Base-by-base conservation (phyloP, 2,113 vertebrate species). In the Callocephalon fimbriatum region DNA sequence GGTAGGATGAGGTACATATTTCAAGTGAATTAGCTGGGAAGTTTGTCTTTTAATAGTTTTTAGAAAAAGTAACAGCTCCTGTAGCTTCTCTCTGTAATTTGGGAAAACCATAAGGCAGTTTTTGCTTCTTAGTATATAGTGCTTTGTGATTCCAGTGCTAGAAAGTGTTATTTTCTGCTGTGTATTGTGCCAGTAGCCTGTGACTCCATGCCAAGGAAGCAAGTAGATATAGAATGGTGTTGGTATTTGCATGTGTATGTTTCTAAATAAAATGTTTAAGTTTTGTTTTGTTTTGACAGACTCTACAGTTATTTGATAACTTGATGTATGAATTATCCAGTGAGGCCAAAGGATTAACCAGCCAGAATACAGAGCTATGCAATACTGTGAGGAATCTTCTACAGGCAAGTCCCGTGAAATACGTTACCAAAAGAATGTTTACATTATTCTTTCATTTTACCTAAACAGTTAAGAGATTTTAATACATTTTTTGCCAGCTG, bases 311-410 rank as follows among this genome's bases (percentile, higher is more conserved):
- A 93, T 99, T 99, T 97, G 98, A 99, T 97, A 97, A 97, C 66
- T 98, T 99, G 98, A 97, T 99, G 91, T 97, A 93, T 95, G 99
- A 99, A 92, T 98, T 99, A 80, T 97, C 97, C 74, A 98, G 90
- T 12, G 98, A 99, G 93, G 98, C 98, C 35, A 98, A 97, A 89
- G 98, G 95, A 50, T 96, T 99, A 66, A 99, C 98, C 71, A 99
- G 98, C 97, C 99, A 99, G 96, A 99, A 99, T 87, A 97, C 96
- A 47, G 99, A 99, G 90, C 72, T 99, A 25, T 97, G 98, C 91
- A 84, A 94, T 37, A 98, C 98, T 35, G 79, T 99, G 15, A 98
- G 99, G 95, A 98, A 97, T 74, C 97, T 98, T 96, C 95, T 99
- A 7, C 98, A 99, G 98, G 99, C 99, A 98, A 97, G 98, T 96